Base-by-base conservation (phyloP, 2,797 vertebrate genomes). In the Pipistrellus kuhlii region DNA sequence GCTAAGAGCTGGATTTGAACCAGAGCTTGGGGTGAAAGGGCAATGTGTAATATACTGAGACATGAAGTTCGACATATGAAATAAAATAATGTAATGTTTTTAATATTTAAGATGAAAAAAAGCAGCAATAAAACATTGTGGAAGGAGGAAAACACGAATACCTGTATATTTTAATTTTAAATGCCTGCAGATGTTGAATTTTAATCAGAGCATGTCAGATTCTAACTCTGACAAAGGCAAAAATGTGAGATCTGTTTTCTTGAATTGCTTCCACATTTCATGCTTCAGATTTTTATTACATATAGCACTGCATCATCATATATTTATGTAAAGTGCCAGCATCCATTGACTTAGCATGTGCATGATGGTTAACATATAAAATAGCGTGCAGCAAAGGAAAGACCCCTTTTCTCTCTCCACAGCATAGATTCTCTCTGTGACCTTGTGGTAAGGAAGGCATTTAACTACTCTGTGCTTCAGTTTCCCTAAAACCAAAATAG, bases 81-180 rank as follows among this genome's bases (percentile, higher is more conserved):
- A 98, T 98, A 98, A 98, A 98, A 98, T 98, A 98, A 98, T 97
- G 96, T 96, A 97, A 97, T 96, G 98, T 97, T 98, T 98, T 98
- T 98, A 98, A 98, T 98, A 98, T 98, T 98, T 98, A 98, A 98
- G 98, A 97, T 98, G 98, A 98, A 98, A 98, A 98, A 98, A 98
- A 97, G 96, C 98, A 98, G 98, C 98, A 98, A 98, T 98, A 98
- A 98, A 98, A 98, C 98, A 98, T 98, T 10, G 95, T 97, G 96
- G 97, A 98, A 97, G 97, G 98, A 98, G 96, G 97, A 98, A 97
- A 98, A 98, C 97, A 98, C 77, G 97, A 97, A 97, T 98, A 98
- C 98, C 98, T 98, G 98, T 98, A 98, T 98, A 98, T 98, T 98
- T 98, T 98, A 98, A 98, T 98, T 98, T 98, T 98, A 98, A 98